These are phyloP conservation scores for Herminia tarsipennalis DNA, from an alignment of 2,888 invertebrate species.

Conservation along the genomic window DNA sequence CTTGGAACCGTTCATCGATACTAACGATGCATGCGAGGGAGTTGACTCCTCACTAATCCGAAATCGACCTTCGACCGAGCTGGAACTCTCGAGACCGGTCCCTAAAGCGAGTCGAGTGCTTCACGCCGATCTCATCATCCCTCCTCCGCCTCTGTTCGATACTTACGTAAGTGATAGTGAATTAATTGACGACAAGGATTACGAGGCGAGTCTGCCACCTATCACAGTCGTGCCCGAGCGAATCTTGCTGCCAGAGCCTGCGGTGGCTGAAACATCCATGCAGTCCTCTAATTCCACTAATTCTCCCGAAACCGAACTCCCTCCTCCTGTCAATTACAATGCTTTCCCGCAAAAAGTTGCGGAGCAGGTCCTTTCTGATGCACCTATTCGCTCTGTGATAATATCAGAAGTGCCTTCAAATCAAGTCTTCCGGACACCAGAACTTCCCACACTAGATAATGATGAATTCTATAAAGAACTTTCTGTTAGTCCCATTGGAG, in stretches of 20 bases:
- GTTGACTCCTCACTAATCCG: slow-evolving; percentile 76
- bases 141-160: slow-evolving; percentile 81
- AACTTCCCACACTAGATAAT: slow-evolving; percentile 53
- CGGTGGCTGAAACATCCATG: slow-evolving; percentile 77
- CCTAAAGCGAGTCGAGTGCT: slow-evolving; percentile 65
- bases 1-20: slow-evolving; percentile 53
- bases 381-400: slow-evolving; percentile 55
- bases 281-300: slow-evolving; percentile 75
- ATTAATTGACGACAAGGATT: slow-evolving; percentile 55
- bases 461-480: slow-evolving; percentile 67
- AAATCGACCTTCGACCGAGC: slow-evolving; percentile 62
- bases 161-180: slow-evolving; percentile 73
- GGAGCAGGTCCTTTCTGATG: slow-evolving; percentile 36
- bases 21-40: slow-evolving; percentile 82
- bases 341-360: slow-evolving; percentile 65
- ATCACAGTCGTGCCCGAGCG: slow-evolving; percentile 75
- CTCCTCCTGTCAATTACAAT: slow-evolving; percentile 79
- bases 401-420: slow-evolving; percentile 70
- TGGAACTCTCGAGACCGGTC: slow-evolving; percentile 64
- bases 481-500: slow-evolving; percentile 69
- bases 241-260: slow-evolving; percentile 71
- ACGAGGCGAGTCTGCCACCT: slow-evolving; percentile 61
- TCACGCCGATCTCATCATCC: slow-evolving; percentile 79
- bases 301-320: slow-evolving; percentile 72
- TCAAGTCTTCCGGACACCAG: slow-evolving; percentile 68